Percentiles rank a stretch among this genome's conserved stretches.
Conservation (phyloP, 2,797 vertebrate genomes). For the Molossus alvarezi region DNA sequence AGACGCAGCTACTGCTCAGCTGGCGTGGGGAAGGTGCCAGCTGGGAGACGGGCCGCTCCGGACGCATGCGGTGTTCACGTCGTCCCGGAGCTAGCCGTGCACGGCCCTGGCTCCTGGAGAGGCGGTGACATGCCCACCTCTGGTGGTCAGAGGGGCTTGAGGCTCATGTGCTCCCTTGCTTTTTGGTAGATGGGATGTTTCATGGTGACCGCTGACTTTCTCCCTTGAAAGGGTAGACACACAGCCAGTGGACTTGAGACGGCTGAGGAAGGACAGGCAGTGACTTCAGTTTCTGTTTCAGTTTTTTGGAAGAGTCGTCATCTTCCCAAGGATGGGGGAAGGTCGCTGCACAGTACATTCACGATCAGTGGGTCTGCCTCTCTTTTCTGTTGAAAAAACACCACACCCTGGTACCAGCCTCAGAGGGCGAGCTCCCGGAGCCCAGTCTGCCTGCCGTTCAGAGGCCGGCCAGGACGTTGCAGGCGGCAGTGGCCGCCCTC, state of each 20-base stretch:
- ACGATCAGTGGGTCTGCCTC: slow-evolving; percentile 96
- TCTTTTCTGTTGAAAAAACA: slow-evolving; percentile 90
- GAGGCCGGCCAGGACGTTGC: slow-evolving; percentile 83
- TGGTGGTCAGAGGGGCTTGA: neutral
- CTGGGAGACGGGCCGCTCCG: neutral
- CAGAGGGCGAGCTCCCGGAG: slow-evolving; percentile 65
- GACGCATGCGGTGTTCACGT: no score
- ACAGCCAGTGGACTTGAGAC: neutral
- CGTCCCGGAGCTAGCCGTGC: neutral
- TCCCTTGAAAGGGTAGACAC: neutral
- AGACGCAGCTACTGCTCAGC: no score
- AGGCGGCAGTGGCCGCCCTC: slow-evolving; percentile 93
- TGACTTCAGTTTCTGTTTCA: slow-evolving; percentile 81
- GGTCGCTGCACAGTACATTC: slow-evolving; percentile 92
- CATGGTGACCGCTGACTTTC: neutral
- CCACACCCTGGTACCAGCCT: slow-evolving; percentile 60
- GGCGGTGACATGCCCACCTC: neutral
- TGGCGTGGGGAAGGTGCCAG: no score
- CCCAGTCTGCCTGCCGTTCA: slow-evolving; percentile 58
- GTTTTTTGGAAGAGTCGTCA: slow-evolving; percentile 87
- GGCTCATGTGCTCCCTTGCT: neutral
- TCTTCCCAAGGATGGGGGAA: slow-evolving; percentile 95
- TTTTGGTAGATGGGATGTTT: neutral
- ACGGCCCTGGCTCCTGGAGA: neutral
- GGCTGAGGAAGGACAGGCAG: neutral